These are phyloP conservation scores for Musca vetustissima DNA, from an alignment of 1,140 invertebrate genomes.

Conservation along the genomic window DNA sequence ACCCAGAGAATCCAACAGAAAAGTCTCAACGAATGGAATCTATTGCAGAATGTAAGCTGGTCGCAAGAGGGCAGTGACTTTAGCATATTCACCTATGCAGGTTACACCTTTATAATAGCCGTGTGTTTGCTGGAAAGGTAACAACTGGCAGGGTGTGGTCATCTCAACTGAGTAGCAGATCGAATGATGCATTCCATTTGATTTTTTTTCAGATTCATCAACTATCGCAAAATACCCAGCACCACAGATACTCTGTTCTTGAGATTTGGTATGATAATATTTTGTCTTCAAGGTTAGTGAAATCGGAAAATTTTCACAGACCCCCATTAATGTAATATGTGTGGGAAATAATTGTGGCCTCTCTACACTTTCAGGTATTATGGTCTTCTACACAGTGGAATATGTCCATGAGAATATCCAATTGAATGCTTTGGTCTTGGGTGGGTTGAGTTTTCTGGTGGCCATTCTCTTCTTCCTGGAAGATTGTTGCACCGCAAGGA, in stretches of 20 bases:
- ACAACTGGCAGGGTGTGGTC: no score
- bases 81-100: slow-evolving; percentile 5
- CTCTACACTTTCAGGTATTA: not conserved
- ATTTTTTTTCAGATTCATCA: not conserved
- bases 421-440: not conserved
- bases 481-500: not conserved
- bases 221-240: not conserved
- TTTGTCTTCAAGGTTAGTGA: not conserved
- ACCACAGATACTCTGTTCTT: not conserved
- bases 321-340: no score
- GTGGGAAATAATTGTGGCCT: not conserved
- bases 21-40: slow-evolving; percentile 11
- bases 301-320: not conserved
- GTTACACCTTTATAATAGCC: slow-evolving; percentile 3
- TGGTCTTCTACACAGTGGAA: slow-evolving; percentile 5
- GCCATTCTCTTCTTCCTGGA: slow-evolving; percentile 8
- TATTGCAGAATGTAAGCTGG: slow-evolving; percentile 2
- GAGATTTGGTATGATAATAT: slow-evolving; percentile 9
- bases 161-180: no score
- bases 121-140: slow-evolving; percentile 5
- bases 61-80: slow-evolving; percentile 5
- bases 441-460: not conserved
- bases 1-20: not conserved
- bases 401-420: slow-evolving; percentile 1
- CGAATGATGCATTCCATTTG: not conserved